phyloP scores from a whole-genome alignment of 2,113 vertebrate genomes.

The Todiramphus chloris region DNA sequence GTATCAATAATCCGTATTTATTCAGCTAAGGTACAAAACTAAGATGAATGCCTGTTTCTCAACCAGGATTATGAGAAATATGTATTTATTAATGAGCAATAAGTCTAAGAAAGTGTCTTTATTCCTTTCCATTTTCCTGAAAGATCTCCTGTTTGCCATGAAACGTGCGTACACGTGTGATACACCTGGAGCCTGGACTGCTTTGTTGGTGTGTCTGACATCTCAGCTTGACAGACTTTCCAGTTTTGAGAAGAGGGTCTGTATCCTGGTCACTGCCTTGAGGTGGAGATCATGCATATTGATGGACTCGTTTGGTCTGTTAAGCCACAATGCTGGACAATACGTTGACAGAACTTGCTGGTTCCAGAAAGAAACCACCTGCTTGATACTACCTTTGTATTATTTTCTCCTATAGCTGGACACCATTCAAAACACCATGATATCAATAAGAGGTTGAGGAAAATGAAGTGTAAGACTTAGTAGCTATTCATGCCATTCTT shows the following conservation, averaged over 20 bases:
- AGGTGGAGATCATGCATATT: not conserved
- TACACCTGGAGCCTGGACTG: not conserved
- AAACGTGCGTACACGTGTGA: not conserved
- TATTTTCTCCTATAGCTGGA: not conserved
- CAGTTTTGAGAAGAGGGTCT: not conserved
- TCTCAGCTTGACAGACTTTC: rapidly evolving
- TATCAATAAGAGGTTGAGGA: not conserved
- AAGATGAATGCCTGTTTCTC: not conserved
- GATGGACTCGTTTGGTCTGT: not conserved
- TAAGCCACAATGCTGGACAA: not conserved
- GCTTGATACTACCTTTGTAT: constrained; percentile 24
- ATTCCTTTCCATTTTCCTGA: not conserved
- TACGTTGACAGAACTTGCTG: not conserved
- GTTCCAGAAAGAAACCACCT: constrained; percentile 32
- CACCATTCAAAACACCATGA: not conserved
- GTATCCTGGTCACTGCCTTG: rapidly evolving
- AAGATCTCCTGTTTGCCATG: rapidly evolving
- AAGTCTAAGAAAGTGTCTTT: not conserved
- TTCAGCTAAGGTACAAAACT: not conserved
- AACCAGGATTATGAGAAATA: not conserved
- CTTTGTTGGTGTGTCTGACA: not conserved
- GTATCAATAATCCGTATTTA: constrained; percentile 29
- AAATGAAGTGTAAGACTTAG: not conserved
- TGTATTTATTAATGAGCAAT: not conserved
- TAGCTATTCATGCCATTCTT: constrained; percentile 50